Base-by-base conservation (phyloP, 2,888 invertebrate genomes). In the Agrenia bidenticulata region DNA sequence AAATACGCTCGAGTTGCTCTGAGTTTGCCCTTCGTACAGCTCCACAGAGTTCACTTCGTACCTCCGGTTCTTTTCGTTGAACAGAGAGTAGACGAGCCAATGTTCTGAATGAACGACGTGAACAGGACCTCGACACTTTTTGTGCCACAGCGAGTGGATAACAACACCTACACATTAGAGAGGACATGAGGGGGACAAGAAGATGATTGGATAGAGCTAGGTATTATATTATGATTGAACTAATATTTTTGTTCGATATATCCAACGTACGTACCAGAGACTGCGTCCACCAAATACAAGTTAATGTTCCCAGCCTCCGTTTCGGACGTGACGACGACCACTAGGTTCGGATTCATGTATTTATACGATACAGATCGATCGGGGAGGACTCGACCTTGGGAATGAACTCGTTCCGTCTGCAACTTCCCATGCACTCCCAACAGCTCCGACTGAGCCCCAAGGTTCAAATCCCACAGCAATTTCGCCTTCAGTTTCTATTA, bases 351-450 rank as follows among this genome's bases (percentile, higher is more conserved):
- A 84, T 99, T 99, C 75, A 92, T 86, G 81, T 99, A 98, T 82
- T 99, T 99, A 83, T 99, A 99, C 41, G 98, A 86, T 61, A 99
- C 99, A 76, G 93, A 93, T 70, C 99, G 86, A 83, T 99, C 98
- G 39, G 90, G 90, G 73, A 98, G 83, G 57, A 97, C 97, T 73
- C 94, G 86, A 24, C 98, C 99, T 79, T 95, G 94, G 0, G 96
- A 95, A 81, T 97, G 96, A 17, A 94, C 91, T 67, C 86, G 84
- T 82, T 92, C 92, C 73, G 83, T 82, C 9, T 85, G 81, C 77
- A 86, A 85, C 78, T 90, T 88, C 32, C 84, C 83, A 60, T 85
- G 86, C 7, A 87, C 81, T 1, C 84, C 83, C 56, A 86, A 84
- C 45, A 92, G 83, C 76, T 88, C 87, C 2, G n/a, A n/a, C n/a